Evolutionary conservation across 2,888 invertebrate genomes (phyloP), one percentile per base, ranked within the genome.

Genomic region (Andrena haemorrhoa): DNA sequence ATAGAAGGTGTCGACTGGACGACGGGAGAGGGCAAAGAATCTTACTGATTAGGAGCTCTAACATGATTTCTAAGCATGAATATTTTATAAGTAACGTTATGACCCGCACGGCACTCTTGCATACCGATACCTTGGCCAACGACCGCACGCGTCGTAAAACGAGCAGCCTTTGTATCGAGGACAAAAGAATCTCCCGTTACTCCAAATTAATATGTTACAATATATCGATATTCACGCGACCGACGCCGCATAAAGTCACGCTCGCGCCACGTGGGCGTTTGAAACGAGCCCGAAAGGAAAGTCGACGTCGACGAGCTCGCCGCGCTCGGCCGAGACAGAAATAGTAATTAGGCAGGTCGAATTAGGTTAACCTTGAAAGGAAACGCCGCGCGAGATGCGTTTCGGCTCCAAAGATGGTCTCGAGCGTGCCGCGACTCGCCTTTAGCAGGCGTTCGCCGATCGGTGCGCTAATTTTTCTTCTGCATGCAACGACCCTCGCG

Each of bases 261-360:
- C 74, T 33, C 66, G n/a, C 23, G 53, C 23, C 73, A 74, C 79
- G 82, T 77, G 88, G 77, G 84, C 81, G 88, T 79, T 74, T 75
- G 41, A 56, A 75, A 79, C 72, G 74, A 63, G 66, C 47, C 16
- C 56, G 63, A 86, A 86, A 88, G 71, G 86, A 82, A 72, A 76
- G 80, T 51, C 33, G 31, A 20, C 60, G 78, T n/a, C 47, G 72
- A n/a, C 72, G 72, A 51, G 65, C 61, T 64, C 20, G 8, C 26
- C 12, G 5, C 12, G 5, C 12, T 12, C 29, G 23, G n/a, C 47
- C 79, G 65, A 63, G 79, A 88, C 79, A 73, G 85, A 85, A 88
- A 88, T 86, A 78, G 83, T 82, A 86, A 88, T 88, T 87, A 87
- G 86, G 71, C 77, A 64, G 68, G 81, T 85, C 75, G 74, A 87